A percentile compares a stretch with the other conserved stretches of the same genome.
Conservation (phyloP, 2,888 invertebrate species). For the Chrysotoxum bicinctum region DNA sequence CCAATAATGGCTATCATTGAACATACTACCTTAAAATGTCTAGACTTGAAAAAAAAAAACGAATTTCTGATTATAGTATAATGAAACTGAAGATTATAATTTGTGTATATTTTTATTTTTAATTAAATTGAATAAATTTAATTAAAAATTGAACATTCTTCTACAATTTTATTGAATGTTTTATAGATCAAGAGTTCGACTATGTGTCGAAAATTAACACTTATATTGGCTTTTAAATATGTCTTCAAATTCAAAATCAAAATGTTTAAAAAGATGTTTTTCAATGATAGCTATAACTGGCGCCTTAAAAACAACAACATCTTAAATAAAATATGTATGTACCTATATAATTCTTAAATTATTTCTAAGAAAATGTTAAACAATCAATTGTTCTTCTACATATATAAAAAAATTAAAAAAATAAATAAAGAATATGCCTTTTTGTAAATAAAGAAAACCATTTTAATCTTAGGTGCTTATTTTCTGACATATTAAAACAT, state of each 20-base stretch:
- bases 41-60: neutral
- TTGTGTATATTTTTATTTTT: too few species aligned
- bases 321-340: neutral
- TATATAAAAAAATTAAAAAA: constrained; percentile 35
- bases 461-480: constrained; percentile 60
- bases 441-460: constrained; percentile 63
- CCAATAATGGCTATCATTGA: neutral
- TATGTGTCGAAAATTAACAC: neutral
- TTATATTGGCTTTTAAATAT: neutral
- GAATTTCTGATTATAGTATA: neutral
- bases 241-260: neutral
- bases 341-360: constrained; percentile 24
- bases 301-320: neutral
- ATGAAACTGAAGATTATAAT: neutral
- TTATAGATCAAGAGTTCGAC: too few species aligned
- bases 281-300: neutral
- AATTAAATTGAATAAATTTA: too few species aligned
- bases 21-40: neutral
- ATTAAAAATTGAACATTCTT: too few species aligned
- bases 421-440: constrained; percentile 65
- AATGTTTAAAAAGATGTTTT: neutral
- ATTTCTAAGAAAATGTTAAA: constrained; percentile 34
- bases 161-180: too few species aligned
- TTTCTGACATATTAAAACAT: constrained; percentile 23
- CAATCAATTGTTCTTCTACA: constrained; percentile 52